phyloP scores from a whole-genome alignment of 2,797 vertebrate genomes.

The Pygocentrus nattereri region DNA sequence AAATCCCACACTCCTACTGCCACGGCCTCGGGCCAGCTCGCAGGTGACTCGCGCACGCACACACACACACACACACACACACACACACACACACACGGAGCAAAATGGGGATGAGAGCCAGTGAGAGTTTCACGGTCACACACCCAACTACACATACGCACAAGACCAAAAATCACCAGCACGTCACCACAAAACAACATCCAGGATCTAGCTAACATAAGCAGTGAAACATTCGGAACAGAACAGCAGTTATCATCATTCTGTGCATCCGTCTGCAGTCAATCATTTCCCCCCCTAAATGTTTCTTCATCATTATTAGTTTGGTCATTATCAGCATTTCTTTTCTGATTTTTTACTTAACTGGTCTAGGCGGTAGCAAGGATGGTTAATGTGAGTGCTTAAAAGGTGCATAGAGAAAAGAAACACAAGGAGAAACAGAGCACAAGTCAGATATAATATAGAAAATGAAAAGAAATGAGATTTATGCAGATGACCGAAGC shows the following conservation, averaged over 20 bases:
- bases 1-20: constrained; percentile 14
- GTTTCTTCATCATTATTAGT: background rate
- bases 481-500: constrained; percentile 91
- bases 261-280: constrained; percentile 11
- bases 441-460: constrained; percentile 93
- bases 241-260: constrained; percentile 35
- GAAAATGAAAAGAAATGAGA: constrained; percentile 90
- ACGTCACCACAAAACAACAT: constrained; percentile 82
- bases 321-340: constrained; percentile 16
- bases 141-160: constrained; percentile 82
- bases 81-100: constrained; percentile 69
- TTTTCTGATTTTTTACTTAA: constrained; percentile 92
- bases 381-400: constrained; percentile 99
- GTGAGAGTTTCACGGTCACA: constrained; percentile 82
- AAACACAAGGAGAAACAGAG: constrained; percentile 96
- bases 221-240: constrained; percentile 63
- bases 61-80: constrained; percentile 55
- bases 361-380: constrained; percentile 99
- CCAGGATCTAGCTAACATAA: constrained; percentile 71
- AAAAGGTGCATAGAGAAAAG: constrained; percentile 91
- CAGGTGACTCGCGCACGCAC: constrained; percentile 5
- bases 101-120: constrained; percentile 76
- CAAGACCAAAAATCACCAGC: constrained; percentile 79
- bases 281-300: background rate
- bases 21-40: background rate